Evolutionary conservation across 2,113 vertebrate genomes (phyloP).

Genomic region (Ammospiza nelsoni): DNA sequence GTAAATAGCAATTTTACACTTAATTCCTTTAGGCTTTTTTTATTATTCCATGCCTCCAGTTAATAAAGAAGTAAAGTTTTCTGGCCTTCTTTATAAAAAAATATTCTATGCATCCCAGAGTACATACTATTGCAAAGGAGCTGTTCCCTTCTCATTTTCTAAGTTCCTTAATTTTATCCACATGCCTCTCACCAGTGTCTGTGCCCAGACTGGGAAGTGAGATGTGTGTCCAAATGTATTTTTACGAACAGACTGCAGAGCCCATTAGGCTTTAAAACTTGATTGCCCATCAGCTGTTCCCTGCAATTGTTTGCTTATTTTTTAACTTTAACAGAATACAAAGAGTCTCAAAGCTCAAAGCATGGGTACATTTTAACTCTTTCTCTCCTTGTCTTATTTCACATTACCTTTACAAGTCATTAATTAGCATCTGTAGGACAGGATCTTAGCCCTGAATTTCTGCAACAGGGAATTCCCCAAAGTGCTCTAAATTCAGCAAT

Average conservation of each 20-base stretch:
- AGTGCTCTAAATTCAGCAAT: background rate
- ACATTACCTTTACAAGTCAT: background rate
- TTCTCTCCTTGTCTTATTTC: background rate
- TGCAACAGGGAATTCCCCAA: background rate
- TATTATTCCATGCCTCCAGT: background rate
- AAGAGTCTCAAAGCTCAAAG: background rate
- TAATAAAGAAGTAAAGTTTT: background rate
- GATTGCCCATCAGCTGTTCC: background rate
- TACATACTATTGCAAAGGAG: background rate
- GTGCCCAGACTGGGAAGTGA: background rate
- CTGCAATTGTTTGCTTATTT: background rate
- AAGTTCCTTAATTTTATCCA: slow-evolving; percentile 54
- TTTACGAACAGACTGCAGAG: slow-evolving; percentile 15
- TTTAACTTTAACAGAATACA: background rate
- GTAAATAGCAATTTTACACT: background rate
- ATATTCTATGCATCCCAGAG: background rate
- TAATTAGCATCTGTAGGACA: background rate
- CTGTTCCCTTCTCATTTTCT: background rate
- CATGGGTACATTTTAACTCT: background rate
- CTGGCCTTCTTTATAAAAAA: background rate
- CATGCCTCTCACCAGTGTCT: slow-evolving; percentile 3
- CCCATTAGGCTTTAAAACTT: slow-evolving; percentile 26
- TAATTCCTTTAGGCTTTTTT: background rate
- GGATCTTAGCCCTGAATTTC: background rate
- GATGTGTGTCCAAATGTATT: slow-evolving; percentile 5